Evolutionary conservation across 2,113 vertebrate species (phyloP), one percentile per base, ranked within the genome.

Genomic region (Pseudorectes ferrugineus): DNA sequence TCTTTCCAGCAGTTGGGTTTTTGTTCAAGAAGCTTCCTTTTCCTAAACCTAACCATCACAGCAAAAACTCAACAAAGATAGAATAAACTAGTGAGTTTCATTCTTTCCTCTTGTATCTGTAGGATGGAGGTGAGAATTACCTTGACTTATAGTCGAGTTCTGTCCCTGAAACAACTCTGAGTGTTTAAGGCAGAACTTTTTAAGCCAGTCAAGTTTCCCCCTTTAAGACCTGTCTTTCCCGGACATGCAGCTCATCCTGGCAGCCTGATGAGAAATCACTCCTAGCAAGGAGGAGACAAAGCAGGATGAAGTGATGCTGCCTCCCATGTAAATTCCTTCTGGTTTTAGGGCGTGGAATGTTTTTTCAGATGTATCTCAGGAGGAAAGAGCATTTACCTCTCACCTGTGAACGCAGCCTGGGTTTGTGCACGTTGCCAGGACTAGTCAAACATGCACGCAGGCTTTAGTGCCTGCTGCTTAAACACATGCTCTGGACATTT

Each of bases 331-430:
- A 33, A 65, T n/a, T 46, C 16, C 52, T 5, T 22, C 11, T 36
- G 28, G 1, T 92, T 59, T 70, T 11, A 29, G 68, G 24, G 46
- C 25, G 59, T 24, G 20, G 24, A 16, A 36, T 36, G 5, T 29
- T 55, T 33, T 45, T 35, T 72, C 21, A 23, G 8, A 6, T 72
- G 43, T 13, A 9, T 14, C 8, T 49, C 17, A 8, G 20, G 35
- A 61, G 12, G 23, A 19, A 78, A 36, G 45, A 77, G 31, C 19
- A 12, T 45, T 66, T 78, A 29, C 4, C 10, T 57, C 38, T 67
- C 22, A 14, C 22, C 31, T 61, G 14, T 38, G 68, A n/a, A 15
- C 0, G 1, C 22, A 71, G 22, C 1, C 3, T 66, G 35, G 9
- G 9, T 49, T 67, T 79, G 25, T 70, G 46, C 36, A 25, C 5